A percentile compares a stretch with the other conserved stretches of the same genome.
Evolutionary conservation across 2,888 invertebrate genomes (phyloP).

Genomic region (Dolichomitus sp.): DNA sequence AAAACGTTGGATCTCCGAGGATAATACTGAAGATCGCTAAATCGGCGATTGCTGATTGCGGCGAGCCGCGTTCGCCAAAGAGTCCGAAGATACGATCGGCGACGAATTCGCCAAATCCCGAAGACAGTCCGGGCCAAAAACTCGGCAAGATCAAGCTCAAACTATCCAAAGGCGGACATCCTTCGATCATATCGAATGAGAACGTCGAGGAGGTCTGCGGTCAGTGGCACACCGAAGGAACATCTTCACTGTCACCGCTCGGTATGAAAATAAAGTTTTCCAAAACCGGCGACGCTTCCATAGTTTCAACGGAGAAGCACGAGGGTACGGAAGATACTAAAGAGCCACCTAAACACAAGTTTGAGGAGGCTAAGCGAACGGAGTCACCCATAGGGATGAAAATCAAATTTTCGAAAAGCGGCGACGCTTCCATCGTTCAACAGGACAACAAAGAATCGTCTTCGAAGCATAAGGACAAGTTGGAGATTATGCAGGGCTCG

Average conservation of each 20-base stretch:
- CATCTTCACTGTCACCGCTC: constrained; percentile 79
- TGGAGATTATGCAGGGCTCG: constrained; percentile 66
- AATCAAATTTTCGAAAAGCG: constrained; percentile 83
- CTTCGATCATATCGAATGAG: constrained; percentile 84
- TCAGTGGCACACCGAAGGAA: constrained; percentile 82
- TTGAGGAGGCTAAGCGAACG: constrained; percentile 75
- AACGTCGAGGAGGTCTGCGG: constrained; percentile 76
- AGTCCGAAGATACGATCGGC: constrained; percentile 84
- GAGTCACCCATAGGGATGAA: constrained; percentile 84
- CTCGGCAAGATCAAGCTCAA: constrained; percentile 88
- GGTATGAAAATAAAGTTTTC: constrained; percentile 84
- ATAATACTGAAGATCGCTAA: constrained; percentile 84
- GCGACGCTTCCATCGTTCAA: constrained; percentile 79
- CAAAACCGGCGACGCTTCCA: constrained; percentile 79
- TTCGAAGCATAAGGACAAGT: constrained; percentile 61
- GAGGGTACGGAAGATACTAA: constrained; percentile 44
- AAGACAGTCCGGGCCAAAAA: constrained; percentile 86
- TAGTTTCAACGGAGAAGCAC: constrained; percentile 73
- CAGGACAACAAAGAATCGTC: constrained; percentile 51
- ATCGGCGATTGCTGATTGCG: constrained; percentile 83
- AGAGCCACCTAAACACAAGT: constrained; percentile 53
- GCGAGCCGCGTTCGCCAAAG: constrained; percentile 83
- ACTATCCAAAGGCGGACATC: constrained; percentile 86
- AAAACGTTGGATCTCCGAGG: constrained; percentile 83
- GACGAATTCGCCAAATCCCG: constrained; percentile 84